Conservation (phyloP, 2,113 vertebrate species). For the Drymodes brunneopygia region DNA sequence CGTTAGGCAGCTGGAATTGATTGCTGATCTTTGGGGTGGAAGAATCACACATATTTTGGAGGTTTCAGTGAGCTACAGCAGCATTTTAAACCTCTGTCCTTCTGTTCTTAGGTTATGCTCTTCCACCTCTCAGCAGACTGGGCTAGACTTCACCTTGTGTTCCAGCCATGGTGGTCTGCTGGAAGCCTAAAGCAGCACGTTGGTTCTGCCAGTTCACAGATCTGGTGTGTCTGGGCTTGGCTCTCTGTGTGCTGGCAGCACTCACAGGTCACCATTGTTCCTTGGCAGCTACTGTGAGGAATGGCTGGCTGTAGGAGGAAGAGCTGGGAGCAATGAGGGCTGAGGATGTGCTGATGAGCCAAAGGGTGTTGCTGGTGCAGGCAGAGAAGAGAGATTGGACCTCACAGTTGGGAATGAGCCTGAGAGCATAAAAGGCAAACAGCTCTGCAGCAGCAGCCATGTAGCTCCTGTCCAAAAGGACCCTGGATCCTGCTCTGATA, state of each 20-base stretch:
- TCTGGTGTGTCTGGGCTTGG: accelerated
- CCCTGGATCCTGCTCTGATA: not conserved
- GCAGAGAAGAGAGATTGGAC: not conserved
- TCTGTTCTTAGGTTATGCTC: not conserved
- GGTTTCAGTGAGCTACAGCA: not conserved
- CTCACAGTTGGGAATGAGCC: not conserved
- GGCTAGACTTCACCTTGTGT: not conserved
- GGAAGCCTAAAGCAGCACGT: not conserved
- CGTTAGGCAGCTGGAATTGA: slow-evolving; percentile 29
- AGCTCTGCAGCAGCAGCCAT: not conserved
- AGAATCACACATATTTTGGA: not conserved
- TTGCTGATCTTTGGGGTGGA: not conserved
- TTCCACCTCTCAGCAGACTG: not conserved
- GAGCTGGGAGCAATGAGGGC: not conserved
- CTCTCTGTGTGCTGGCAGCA: not conserved
- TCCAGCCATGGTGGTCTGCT: not conserved
- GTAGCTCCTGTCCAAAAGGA: not conserved
- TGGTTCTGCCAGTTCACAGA: not conserved
- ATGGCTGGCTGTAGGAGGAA: not conserved
- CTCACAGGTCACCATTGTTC: not conserved
- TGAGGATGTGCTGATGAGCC: accelerated
- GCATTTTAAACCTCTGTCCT: not conserved
- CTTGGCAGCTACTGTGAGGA: not conserved
- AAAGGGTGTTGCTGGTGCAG: not conserved
- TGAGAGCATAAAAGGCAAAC: not conserved